Evolutionary conservation across 2,888 invertebrate genomes (phyloP).

Genomic region (Chrysina gloriosa): DNA sequence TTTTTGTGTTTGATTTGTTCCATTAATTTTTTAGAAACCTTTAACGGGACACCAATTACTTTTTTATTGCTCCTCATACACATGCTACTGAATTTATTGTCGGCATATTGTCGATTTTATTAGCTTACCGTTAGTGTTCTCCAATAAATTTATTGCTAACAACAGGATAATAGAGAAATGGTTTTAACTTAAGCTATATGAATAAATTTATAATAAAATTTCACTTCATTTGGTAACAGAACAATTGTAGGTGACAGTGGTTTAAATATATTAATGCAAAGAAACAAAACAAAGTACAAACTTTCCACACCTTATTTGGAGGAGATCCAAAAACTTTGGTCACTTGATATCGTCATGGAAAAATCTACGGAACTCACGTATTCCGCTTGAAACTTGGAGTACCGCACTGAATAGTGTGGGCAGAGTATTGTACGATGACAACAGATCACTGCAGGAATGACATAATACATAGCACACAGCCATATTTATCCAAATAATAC

Average conservation of each 20-base stretch:
- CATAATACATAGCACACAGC: no score
- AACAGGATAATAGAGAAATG: background rate
- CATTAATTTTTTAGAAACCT: constrained; percentile 21
- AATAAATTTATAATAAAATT: background rate
- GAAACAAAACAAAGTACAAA: background rate
- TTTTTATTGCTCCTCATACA: constrained; percentile 21
- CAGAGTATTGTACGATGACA: no score
- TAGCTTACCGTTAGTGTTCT: background rate
- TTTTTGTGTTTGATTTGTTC: constrained; percentile 32
- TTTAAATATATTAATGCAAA: background rate
- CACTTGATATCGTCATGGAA: no score
- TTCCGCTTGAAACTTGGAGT: no score
- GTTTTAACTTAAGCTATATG: no score
- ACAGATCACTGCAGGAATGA: no score
- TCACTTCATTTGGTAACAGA: background rate
- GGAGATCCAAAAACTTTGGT: no score
- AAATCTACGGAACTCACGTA: no score
- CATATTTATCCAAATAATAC: no score
- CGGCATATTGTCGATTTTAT: constrained; percentile 18
- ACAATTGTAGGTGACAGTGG: background rate
- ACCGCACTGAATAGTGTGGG: no score
- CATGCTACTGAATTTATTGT: constrained; percentile 13
- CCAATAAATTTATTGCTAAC: background rate
- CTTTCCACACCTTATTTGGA: no score
- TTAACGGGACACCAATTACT: constrained; percentile 4